Evolutionary conservation across 2,888 invertebrate species (phyloP), one percentile per base, ranked within the genome.

Genomic region (Timema cristinae): DNA sequence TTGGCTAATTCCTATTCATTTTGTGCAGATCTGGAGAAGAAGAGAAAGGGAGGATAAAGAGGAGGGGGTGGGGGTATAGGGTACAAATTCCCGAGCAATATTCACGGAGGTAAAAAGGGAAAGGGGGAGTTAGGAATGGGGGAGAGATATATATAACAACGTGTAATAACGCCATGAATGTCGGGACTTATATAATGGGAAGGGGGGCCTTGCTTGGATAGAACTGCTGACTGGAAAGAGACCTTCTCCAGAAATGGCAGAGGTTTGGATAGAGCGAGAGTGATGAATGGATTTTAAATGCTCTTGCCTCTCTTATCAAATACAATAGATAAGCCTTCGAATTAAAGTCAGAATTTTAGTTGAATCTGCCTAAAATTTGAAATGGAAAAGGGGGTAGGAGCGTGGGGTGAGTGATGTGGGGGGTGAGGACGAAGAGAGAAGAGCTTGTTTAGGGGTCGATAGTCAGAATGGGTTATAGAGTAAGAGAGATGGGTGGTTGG

Each of bases 1-100:
- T 82, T 81, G 80, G 78, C 80, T 81, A 81, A 81, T 81, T 80
- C 80, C 81, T 79, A 79, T 81, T 81, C 81, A 81, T 80, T 81
- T 79, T 77, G 79, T 78, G 77, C 77, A 75, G 32, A 78, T 78
- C 75, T 75, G 66, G 71, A 73, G 72, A 61, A 72, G 71, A 73
- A 16, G 70, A 50, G 68, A 51, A 13, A 52, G 52, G n/a, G 51
- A 47, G 66, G 68, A 6, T 2, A 13, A 16, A 56, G 5, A 48
- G 72, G 48, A 48, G 68, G 50, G 10, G 69, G 66, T 50, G 67
- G 32, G 16, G 50, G 52, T 50, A 66, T 54, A 69, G 73, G 59
- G 51, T 68, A 54, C 72, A 69, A 72, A 75, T 74, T 73, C 73
- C 68, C 66, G 71, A 50, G 74, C 68, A 75, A 75, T 75, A 75